A percentile compares a stretch with the other conserved stretches of the same genome.
These are phyloP conservation scores for Anarrhichthys ocellatus DNA, from an alignment of 2,113 vertebrate genomes.

Conservation along the genomic window DNA sequence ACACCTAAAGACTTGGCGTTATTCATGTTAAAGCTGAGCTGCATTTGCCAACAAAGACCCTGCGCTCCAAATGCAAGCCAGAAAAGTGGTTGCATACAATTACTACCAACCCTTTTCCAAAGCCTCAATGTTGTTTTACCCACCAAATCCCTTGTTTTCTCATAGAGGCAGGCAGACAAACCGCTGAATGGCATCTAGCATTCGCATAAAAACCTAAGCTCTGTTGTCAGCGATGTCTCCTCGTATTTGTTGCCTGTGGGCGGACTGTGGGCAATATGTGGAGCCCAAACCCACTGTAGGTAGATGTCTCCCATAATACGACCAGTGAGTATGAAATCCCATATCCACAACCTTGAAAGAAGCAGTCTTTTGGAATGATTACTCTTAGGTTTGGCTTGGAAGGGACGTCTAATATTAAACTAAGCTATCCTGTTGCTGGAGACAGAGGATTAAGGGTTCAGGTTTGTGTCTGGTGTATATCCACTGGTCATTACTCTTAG, in stretches of 20 bases:
- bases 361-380: slow-evolving; percentile 35
- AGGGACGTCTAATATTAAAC: slow-evolving; percentile 55
- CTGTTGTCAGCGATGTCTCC: slow-evolving; percentile 34
- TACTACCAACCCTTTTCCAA: slow-evolving; percentile 61
- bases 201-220: slow-evolving; percentile 35
- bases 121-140: slow-evolving; percentile 59
- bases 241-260: slow-evolving; percentile 36
- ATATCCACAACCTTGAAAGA: slow-evolving; percentile 61
- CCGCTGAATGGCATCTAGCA: slow-evolving; percentile 35
- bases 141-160: slow-evolving; percentile 57
- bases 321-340: slow-evolving; percentile 44
- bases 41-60: slow-evolving; percentile 61
- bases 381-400: slow-evolving; percentile 62
- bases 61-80: slow-evolving; percentile 55
- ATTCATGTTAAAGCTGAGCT: slow-evolving; percentile 40
- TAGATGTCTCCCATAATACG: slow-evolving; percentile 51
- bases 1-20: slow-evolving; percentile 35
- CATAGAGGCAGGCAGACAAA: slow-evolving; percentile 26
- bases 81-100: slow-evolving; percentile 59
- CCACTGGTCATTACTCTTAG: slow-evolving; percentile 57
- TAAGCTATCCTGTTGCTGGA: slow-evolving; percentile 52
- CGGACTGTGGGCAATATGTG: slow-evolving; percentile 3
- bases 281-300: slow-evolving; percentile 49
- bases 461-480: slow-evolving; percentile 64
- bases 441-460: slow-evolving; percentile 70